Evolutionary conservation across 2,113 vertebrate species (phyloP), one percentile per base, ranked within the genome.

Genomic region (Ciconia maguari): DNA sequence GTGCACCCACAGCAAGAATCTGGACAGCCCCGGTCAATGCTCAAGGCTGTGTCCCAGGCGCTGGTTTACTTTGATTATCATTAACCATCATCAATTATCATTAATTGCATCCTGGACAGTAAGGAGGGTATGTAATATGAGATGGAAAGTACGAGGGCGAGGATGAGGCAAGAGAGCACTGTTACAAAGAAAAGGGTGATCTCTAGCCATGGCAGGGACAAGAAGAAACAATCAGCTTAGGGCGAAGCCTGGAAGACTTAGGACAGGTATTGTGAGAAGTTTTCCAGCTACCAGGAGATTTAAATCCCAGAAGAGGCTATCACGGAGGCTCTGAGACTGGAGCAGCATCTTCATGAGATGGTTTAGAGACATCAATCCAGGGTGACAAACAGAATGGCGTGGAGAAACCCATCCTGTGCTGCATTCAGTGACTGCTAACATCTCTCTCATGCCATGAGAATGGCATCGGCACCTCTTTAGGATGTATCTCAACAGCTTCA

Each of bases 61-160:
- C 41, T 57, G 42, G 7, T 30, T 80, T 75, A 30, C n/a, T 75
- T 61, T 51, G 14, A 26, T 69, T 51, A 69, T 10, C 32, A 57
- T 38, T 77, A 72, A 66, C 36, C 79, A 29, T 27, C 66, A 61
- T 29, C 69, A 65, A 48, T 76, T 25, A 18, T 70, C 44, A 54
- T 34, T 61, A 66, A 68, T 44, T 55, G 65, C 65, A 49, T 57
- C 48, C 42, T 74, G 60, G 49, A 38, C 1, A 9, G 26, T 36
- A 76, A 57, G 54, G 27, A 51, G 10, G 13, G 20, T 38, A 13
- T 19, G 32, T 51, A 48, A 75, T 10, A 49, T 6, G 13, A 62
- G 24, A 57, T 6, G 36, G 48, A 49, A 66, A 68, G 54, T 21
- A 42, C 0, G 1, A 55, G 2, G 9, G 13, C 21, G 68, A 27